Conservation (phyloP, 2,797 vertebrate genomes). For the Telmatherina bonti region DNA sequence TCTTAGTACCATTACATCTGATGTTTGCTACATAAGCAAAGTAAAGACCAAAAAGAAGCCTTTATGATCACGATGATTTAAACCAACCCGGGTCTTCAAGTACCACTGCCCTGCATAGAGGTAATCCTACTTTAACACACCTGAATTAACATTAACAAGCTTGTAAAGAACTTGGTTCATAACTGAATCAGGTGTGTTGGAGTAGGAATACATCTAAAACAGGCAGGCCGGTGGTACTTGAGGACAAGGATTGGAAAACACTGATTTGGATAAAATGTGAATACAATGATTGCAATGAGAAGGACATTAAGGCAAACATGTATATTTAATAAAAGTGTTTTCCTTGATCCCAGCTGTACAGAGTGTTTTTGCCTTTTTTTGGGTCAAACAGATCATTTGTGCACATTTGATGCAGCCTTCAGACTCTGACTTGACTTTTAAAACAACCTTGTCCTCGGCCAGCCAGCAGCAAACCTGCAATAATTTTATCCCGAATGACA, state of each 20-base stretch:
- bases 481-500: constrained; percentile 32
- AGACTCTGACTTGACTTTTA: constrained; percentile 9
- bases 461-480: constrained; percentile 11
- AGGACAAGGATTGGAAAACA: too few relatives aligned
- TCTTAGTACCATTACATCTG: not conserved
- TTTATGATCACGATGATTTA: not conserved
- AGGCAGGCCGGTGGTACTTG: too few relatives aligned
- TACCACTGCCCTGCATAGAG: too few relatives aligned
- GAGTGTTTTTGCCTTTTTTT: not conserved
- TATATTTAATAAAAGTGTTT: not conserved
- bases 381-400: constrained; percentile 1
- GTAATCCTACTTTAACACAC: too few relatives aligned
- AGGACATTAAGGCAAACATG: not conserved
- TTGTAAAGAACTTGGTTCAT: too few relatives aligned
- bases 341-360: constrained; percentile 7
- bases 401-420: not conserved
- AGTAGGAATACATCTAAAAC: too few relatives aligned
- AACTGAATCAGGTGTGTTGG: too few relatives aligned
- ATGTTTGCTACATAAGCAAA: not conserved
- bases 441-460: constrained; percentile 34
- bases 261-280: not conserved
- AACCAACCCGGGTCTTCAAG: too few relatives aligned
- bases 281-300: not conserved
- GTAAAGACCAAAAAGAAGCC: not conserved
- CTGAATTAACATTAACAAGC: too few relatives aligned